Percentiles rank a stretch among this genome's conserved stretches.
Evolutionary conservation across 2,888 invertebrate genomes (phyloP).

Genomic region (Trilocha varians): DNA sequence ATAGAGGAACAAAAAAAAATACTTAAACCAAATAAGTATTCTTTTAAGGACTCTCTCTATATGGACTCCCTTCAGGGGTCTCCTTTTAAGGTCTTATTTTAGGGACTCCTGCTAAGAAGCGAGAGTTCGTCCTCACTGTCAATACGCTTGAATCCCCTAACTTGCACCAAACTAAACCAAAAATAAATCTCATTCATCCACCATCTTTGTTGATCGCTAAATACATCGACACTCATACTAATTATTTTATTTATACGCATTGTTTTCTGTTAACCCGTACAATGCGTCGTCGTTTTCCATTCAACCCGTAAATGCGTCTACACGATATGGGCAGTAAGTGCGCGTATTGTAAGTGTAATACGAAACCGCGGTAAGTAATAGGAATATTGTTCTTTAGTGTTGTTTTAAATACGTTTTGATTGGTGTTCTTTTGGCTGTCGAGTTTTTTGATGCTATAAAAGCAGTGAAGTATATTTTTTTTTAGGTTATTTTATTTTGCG

Average conservation of each 20-base stretch:
- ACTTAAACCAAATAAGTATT: too few species aligned
- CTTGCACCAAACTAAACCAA: conserved; percentile 12
- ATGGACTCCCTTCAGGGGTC: too few species aligned
- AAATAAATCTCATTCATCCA: conserved; percentile 35
- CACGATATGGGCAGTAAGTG: conserved; percentile 5
- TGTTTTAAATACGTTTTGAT: neutral
- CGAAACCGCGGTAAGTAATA: neutral
- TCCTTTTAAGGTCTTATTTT: too few species aligned
- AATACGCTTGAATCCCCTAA: conserved; percentile 5
- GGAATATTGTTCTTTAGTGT: neutral
- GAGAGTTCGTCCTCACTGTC: too few species aligned
- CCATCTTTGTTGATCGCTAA: conserved; percentile 42
- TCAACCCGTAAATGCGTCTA: neutral
- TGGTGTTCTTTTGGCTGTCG: neutral
- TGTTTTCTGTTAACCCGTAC: conserved; percentile 13
- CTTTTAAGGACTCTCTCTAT: too few species aligned
- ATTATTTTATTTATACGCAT: conserved; percentile 55
- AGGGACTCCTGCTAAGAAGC: too few species aligned
- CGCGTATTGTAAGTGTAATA: neutral
- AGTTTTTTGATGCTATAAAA: too few species aligned
- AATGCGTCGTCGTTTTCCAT: neutral
- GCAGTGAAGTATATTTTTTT: too few species aligned
- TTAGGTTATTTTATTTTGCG: too few species aligned
- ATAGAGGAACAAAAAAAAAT: too few species aligned
- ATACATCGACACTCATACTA: conserved; percentile 59